Conservation (phyloP, 2,888 invertebrate species). For the Maniola hyperantus region DNA sequence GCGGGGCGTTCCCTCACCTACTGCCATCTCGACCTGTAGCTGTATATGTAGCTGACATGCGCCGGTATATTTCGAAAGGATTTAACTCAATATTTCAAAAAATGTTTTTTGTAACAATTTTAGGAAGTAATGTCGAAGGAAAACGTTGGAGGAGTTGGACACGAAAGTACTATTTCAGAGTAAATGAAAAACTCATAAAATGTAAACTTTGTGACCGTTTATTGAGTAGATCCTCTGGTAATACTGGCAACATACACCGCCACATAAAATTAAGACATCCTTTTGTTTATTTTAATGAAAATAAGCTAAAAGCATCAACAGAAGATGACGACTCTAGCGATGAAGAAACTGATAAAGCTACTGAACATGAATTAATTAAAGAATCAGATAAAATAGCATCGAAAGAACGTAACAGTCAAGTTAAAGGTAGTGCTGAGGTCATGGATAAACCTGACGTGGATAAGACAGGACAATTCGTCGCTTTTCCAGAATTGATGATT, state of each 20-base stretch:
- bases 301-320: background rate
- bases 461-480: background rate
- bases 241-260: conserved; percentile 10
- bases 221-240: background rate
- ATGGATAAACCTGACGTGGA: background rate
- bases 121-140: background rate
- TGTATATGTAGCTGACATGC: no score
- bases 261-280: conserved; percentile 19
- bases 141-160: conserved; percentile 1
- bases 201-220: conserved; percentile 12
- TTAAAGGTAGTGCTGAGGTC: background rate
- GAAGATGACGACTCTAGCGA: background rate
- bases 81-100: no score
- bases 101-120: background rate
- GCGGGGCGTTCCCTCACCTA: no score
- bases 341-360: background rate
- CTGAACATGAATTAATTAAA: background rate
- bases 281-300: conserved; percentile 9
- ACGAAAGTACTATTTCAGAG: conserved; percentile 4
- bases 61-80: no score
- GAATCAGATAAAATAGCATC: background rate
- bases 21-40: no score
- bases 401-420: background rate
- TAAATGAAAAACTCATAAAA: background rate
- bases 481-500: background rate